These are phyloP conservation scores for Campoletis raptor DNA, from an alignment of 2,888 invertebrate species.

Conservation along the genomic window DNA sequence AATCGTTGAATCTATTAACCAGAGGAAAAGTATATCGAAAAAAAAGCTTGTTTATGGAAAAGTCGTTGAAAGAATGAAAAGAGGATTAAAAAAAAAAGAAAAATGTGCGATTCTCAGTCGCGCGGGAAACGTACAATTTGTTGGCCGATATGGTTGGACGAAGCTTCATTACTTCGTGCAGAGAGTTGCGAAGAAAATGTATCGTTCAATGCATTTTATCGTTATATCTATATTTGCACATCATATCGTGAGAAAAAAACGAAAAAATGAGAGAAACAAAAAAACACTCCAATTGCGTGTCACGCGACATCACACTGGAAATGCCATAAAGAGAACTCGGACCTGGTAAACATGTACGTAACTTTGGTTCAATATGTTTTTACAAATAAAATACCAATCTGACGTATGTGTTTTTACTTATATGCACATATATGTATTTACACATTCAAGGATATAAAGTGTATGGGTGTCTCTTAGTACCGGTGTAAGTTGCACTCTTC, in stretches of 20 bases:
- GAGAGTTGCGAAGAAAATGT: constrained; percentile 51
- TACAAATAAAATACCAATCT: constrained; percentile 25
- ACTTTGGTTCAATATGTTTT: constrained; percentile 39
- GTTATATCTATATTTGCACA: constrained; percentile 15
- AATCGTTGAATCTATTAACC: neutral
- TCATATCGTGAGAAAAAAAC: constrained; percentile 7
- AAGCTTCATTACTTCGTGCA: constrained; percentile 11
- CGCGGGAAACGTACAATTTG: constrained; percentile 22
- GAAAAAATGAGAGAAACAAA: constrained; percentile 2
- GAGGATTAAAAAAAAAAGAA: constrained; percentile 28
- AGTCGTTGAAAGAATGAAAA: neutral
- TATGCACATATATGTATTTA: neutral
- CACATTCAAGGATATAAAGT: constrained; percentile 1
- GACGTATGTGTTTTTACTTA: neutral
- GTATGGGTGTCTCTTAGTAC: constrained; percentile 39
- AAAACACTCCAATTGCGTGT: constrained; percentile 47
- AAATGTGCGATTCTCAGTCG: neutral
- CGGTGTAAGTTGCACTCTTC: constrained; percentile 62
- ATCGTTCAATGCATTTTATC: constrained; percentile 17
- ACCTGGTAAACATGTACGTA: constrained; percentile 61
- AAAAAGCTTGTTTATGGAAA: neutral
- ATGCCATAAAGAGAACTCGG: constrained; percentile 48
- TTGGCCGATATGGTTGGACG: constrained; percentile 25
- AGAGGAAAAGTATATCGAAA: neutral
- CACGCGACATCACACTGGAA: constrained; percentile 43